These are phyloP conservation scores for Pristionchus fissidentatus DNA, from an alignment of 2,888 invertebrate species.

Conservation along the genomic window DNA sequence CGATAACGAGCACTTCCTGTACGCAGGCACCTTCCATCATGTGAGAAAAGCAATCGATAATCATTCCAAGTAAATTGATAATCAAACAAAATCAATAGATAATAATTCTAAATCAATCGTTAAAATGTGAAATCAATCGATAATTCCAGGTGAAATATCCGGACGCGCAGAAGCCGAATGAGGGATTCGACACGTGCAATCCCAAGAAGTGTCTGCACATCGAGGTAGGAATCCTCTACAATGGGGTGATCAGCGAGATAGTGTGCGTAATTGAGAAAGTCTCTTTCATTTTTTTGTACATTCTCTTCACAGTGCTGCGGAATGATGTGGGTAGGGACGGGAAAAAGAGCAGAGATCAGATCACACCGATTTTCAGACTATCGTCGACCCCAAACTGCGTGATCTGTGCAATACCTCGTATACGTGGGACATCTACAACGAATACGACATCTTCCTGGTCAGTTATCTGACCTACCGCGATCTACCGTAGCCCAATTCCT, in stretches of 20 bases:
- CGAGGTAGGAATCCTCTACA: background rate
- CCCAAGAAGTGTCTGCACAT: slow-evolving; percentile 59
- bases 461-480: background rate
- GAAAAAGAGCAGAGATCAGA: background rate
- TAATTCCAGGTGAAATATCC: slow-evolving; percentile 49
- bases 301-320: too few relatives aligned
- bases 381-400: slow-evolving; percentile 56
- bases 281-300: background rate
- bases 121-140: slow-evolving; percentile 26
- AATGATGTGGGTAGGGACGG: too few relatives aligned
- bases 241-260: too few relatives aligned
- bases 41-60: slow-evolving; percentile 49
- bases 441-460: slow-evolving; percentile 67
- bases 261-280: background rate
- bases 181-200: slow-evolving; percentile 64
- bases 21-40: slow-evolving; percentile 71
- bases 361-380: slow-evolving; percentile 24
- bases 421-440: slow-evolving; percentile 71
- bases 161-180: slow-evolving; percentile 12
- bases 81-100: too few relatives aligned
- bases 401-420: slow-evolving; percentile 67
- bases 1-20: slow-evolving; percentile 68
- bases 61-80: background rate
- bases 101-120: too few relatives aligned
- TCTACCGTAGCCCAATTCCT: background rate